Conservation (phyloP, 2,113 vertebrate species). For the Cacatua alba region DNA sequence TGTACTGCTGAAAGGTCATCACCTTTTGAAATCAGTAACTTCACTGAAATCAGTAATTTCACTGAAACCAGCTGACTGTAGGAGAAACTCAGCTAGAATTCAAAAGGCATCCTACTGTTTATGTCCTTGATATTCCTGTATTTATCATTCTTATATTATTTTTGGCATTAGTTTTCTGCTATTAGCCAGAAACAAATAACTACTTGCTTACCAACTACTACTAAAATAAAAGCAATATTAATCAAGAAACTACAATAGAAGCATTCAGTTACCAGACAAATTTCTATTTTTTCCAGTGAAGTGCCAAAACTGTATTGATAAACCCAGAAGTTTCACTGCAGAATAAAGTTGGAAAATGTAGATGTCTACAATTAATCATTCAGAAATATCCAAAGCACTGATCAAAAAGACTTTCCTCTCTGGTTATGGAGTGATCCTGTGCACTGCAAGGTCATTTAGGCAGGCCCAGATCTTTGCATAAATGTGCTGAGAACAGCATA, state of each 20-base stretch:
- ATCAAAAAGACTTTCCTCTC: neutral
- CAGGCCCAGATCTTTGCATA: neutral
- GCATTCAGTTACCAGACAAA: neutral
- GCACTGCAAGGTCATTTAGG: neutral
- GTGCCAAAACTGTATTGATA: neutral
- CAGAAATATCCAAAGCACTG: neutral
- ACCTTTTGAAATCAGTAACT: neutral
- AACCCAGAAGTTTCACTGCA: neutral
- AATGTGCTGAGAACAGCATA: neutral
- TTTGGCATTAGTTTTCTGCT: neutral
- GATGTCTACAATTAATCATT: neutral
- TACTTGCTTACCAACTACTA: neutral
- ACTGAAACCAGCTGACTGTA: neutral
- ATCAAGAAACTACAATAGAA: neutral
- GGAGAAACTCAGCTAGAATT: neutral
- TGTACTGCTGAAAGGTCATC: neutral
- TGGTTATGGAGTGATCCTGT: neutral
- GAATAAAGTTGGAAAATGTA: neutral
- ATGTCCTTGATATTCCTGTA: neutral
- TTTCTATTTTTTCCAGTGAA: neutral
- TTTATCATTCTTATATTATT: neutral
- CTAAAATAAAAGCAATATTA: neutral
- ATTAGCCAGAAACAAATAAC: neutral
- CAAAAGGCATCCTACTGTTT: neutral
- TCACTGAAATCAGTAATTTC: neutral